These are phyloP conservation scores for Trematocara marginatum DNA, from an alignment of 2,113 vertebrate genomes.

Conservation along the genomic window DNA sequence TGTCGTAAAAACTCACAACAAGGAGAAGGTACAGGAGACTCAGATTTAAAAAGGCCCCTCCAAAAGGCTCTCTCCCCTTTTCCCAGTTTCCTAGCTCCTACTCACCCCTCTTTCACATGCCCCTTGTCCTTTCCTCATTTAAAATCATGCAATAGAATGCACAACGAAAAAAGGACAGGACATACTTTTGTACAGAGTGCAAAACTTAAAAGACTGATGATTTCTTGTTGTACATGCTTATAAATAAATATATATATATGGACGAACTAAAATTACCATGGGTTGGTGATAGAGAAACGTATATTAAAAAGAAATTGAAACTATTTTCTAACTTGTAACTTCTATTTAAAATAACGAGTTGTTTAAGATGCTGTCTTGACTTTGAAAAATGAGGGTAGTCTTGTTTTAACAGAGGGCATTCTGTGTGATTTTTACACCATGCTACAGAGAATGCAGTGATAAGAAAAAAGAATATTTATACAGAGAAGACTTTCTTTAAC, in stretches of 20 bases:
- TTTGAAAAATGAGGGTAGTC: constrained; percentile 76
- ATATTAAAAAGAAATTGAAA: constrained; percentile 84
- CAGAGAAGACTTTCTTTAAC: constrained; percentile 80
- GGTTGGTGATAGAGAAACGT: constrained; percentile 87
- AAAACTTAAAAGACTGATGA: constrained; percentile 80
- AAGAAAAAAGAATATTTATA: constrained; percentile 77
- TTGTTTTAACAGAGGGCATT: constrained; percentile 77
- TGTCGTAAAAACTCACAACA: constrained; percentile 90
- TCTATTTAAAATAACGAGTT: constrained; percentile 85
- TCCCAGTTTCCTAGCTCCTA: constrained; percentile 1
- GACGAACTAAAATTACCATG: constrained; percentile 81
- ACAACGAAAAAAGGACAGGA: constrained; percentile 79
- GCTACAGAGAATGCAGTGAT: constrained; percentile 79
- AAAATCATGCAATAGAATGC: constrained; percentile 91
- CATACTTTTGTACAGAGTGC: constrained; percentile 87
- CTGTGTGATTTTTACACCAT: constrained; percentile 80
- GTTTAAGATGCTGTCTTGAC: constrained; percentile 77
- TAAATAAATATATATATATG: constrained; percentile 76
- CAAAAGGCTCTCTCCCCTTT: not conserved
- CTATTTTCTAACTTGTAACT: constrained; percentile 96
- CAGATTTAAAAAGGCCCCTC: constrained; percentile 80
- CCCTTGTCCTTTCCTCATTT: constrained; percentile 60
- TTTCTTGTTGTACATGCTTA: constrained; percentile 94
- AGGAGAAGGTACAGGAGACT: constrained; percentile 98
- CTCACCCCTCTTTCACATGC: constrained; percentile 15